Conservation (phyloP, 2,888 invertebrate genomes). For the Bugulina stolonifera region DNA sequence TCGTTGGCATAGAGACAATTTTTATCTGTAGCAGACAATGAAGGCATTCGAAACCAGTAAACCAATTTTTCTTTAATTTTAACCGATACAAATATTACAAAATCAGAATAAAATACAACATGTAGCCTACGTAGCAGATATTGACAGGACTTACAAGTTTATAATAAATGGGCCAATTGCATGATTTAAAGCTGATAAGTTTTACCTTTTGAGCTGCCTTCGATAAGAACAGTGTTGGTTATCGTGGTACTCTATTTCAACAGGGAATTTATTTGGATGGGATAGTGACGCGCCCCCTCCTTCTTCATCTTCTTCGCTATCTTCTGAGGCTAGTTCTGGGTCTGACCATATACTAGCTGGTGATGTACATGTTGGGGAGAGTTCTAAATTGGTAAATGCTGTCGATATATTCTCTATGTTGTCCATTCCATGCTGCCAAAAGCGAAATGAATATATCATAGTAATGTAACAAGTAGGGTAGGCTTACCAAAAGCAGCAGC, state of each 20-base stretch:
- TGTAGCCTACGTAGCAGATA: too few species aligned
- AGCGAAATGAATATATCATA: too few species aligned
- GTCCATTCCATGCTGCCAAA: too few species aligned
- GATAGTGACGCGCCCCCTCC: slow-evolving; percentile 40
- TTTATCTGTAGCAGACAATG: neutral
- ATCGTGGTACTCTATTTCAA: slow-evolving; percentile 23
- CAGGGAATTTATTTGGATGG: slow-evolving; percentile 22
- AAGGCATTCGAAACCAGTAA: neutral
- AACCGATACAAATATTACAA: neutral
- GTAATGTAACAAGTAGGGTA: too few species aligned
- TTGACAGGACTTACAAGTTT: too few species aligned
- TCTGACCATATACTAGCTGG: neutral
- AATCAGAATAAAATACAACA: too few species aligned
- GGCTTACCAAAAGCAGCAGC: too few species aligned
- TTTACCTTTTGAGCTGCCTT: neutral
- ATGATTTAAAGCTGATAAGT: neutral
- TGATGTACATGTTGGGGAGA: neutral
- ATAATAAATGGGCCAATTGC: too few species aligned
- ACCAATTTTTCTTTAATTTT: neutral
- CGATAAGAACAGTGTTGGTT: slow-evolving; percentile 2
- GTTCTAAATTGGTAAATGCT: neutral
- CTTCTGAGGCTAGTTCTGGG: neutral
- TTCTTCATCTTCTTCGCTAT: slow-evolving; percentile 20
- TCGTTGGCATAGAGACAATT: too few species aligned
- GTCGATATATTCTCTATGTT: neutral